Evolutionary conservation across 2,888 invertebrate species (phyloP).

Genomic region (Brenthis daphne): DNA sequence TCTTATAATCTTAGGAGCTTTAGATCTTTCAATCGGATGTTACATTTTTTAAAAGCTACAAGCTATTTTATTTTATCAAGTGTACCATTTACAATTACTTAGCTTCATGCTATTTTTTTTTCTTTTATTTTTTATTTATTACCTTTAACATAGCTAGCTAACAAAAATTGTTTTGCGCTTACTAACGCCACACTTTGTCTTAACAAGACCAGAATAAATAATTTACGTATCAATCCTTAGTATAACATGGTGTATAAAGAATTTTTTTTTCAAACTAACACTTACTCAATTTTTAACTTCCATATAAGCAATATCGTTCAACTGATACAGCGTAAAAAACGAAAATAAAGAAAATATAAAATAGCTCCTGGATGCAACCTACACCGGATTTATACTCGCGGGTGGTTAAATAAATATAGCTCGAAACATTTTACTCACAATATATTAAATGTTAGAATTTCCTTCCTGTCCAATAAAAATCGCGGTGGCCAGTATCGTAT

Average conservation of each 20-base stretch:
- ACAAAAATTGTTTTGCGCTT: too few relatives aligned
- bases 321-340: slow-evolving; percentile 8
- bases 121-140: too few relatives aligned
- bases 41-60: too few relatives aligned
- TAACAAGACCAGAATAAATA: too few relatives aligned
- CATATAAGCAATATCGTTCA: not conserved
- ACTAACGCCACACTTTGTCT: too few relatives aligned
- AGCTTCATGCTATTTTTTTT: too few relatives aligned
- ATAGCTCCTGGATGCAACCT: slow-evolving; percentile 37
- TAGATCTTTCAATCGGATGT: too few relatives aligned
- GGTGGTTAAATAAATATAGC: slow-evolving; percentile 57
- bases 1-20: too few relatives aligned
- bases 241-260: not conserved
- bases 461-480: slow-evolving; percentile 81
- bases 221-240: not conserved
- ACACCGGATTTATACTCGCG: slow-evolving; percentile 33
- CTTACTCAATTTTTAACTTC: not conserved
- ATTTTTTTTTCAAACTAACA: not conserved
- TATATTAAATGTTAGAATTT: slow-evolving; percentile 77
- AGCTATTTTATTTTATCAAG: too few relatives aligned
- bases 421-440: slow-evolving; percentile 65
- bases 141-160: too few relatives aligned
- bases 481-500: slow-evolving; percentile 67
- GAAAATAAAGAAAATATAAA: slow-evolving; percentile 24
- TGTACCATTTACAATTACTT: too few relatives aligned